Evolutionary conservation across 2,888 invertebrate species (phyloP), one percentile per base, ranked within the genome.

Genomic region (Alloscopus bannaensis): DNA sequence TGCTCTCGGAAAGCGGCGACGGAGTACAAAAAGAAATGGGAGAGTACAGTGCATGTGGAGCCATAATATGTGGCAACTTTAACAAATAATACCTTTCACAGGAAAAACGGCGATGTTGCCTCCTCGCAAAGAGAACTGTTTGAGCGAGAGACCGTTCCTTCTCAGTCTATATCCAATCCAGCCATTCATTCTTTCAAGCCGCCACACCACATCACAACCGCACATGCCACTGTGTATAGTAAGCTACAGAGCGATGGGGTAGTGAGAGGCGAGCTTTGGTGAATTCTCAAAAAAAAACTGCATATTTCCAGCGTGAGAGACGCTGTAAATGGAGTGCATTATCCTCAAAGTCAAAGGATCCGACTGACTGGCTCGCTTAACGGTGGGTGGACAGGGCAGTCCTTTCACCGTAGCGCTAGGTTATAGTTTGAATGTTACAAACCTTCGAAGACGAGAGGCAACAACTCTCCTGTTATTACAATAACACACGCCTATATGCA

Each of bases 71-170:
- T 52, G 52, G 24, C 52, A 22, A 24, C 52, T 52, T 52, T 52
- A 52, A 52, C 52, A 52, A 52, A 52, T 52, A 52, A 52, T 52
- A 52, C 52, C 52, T 52, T 52, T 52, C 24, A 52, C 52, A 22
- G 52, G 52, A 22, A 52, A 52, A 52, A 8, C 52, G 24, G 52
- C 3, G 16, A 52, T 8, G 47, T 13, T 47, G 36, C 36, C 36
- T 36, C n/a, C n/a, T n/a, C n/a, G n/a, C n/a, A 36, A 36, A 36
- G 36, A 36, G 36, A 3, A 6, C 11, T 13, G 47, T 24, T 52
- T 3, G 24, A 24, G 20, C 24, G 2, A 20, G 22, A 8, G 52
- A 24, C 52, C 24, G 3, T 22, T 52, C 24, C 24, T 22, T 22
- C 22, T 6, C 52, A 24, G 22, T 24, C n/a, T n/a, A n/a, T 22